A percentile compares a stretch with the other conserved stretches of the same genome.
Evolutionary conservation across 2,888 invertebrate genomes (phyloP).

Genomic region (Ariolimax columbianus): DNA sequence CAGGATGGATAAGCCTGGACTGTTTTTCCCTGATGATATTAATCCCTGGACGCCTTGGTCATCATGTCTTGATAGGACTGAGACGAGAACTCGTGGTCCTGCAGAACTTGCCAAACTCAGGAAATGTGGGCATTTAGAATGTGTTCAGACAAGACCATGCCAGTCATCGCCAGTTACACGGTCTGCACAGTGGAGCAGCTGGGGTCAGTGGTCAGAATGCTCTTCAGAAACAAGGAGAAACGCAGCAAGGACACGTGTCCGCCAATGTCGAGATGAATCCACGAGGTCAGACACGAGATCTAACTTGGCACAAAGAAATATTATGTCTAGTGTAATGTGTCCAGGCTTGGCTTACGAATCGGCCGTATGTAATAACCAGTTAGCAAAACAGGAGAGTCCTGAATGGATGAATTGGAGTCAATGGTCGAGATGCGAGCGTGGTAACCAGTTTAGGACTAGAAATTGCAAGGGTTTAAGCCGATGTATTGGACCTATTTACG

Average conservation of each 20-base stretch:
- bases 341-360: background rate
- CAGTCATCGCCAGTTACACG: background rate
- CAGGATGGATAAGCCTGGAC: conserved; percentile 25
- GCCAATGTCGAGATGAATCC: background rate
- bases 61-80: background rate
- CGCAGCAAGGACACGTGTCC: background rate
- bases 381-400: background rate
- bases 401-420: conserved; percentile 13
- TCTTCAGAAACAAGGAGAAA: too few relatives aligned
- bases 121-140: conserved; percentile 27
- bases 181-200: background rate
- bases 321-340: background rate
- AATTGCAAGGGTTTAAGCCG: background rate
- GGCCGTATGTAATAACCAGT: background rate
- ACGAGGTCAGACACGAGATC: background rate
- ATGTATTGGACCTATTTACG: background rate
- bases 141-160: conserved; percentile 3
- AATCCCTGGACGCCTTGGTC: conserved; percentile 23
- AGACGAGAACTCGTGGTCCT: conserved; percentile 20
- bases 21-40: conserved; percentile 22
- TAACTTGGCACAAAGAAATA: background rate
- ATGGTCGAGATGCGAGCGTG: conserved; percentile 1
- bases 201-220: background rate
- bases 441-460: background rate
- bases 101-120: background rate